A percentile compares a stretch with the other conserved stretches of the same genome.
phyloP scores from a whole-genome alignment of 2,113 vertebrate genomes.

The Astatotilapia flaviijosephi region DNA sequence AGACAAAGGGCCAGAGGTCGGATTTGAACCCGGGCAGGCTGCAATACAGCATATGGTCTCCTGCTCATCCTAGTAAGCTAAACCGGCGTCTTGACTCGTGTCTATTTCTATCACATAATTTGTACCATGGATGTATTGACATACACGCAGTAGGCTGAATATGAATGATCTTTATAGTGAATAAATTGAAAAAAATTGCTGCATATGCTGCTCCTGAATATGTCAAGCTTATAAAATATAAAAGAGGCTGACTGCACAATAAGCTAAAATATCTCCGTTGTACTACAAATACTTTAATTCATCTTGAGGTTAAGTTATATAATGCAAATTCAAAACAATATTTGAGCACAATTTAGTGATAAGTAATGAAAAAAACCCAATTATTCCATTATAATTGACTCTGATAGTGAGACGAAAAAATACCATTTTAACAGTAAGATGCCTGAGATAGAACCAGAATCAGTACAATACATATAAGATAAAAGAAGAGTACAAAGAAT shows the following conservation, averaged over 20 bases:
- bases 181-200: neutral
- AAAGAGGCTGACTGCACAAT: neutral
- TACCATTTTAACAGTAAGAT: neutral
- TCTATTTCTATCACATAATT: neutral
- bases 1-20: fast-evolving
- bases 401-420: neutral
- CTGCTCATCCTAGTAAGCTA: neutral
- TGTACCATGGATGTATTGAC: neutral
- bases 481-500: neutral
- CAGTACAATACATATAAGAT: neutral
- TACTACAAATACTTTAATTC: neutral
- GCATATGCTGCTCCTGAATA: neutral
- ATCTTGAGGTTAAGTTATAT: neutral
- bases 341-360: neutral
- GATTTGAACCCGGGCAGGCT: neutral
- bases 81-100: neutral
- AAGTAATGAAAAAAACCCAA: fast-evolving
- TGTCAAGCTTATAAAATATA: neutral
- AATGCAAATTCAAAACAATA: fast-evolving
- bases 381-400: neutral
- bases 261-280: neutral
- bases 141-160: fast-evolving
- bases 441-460: neutral
- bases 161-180: neutral
- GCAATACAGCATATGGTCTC: neutral